phyloP scores from a whole-genome alignment of 1,140 invertebrate genomes.

The Coenobita brevimanus region DNA sequence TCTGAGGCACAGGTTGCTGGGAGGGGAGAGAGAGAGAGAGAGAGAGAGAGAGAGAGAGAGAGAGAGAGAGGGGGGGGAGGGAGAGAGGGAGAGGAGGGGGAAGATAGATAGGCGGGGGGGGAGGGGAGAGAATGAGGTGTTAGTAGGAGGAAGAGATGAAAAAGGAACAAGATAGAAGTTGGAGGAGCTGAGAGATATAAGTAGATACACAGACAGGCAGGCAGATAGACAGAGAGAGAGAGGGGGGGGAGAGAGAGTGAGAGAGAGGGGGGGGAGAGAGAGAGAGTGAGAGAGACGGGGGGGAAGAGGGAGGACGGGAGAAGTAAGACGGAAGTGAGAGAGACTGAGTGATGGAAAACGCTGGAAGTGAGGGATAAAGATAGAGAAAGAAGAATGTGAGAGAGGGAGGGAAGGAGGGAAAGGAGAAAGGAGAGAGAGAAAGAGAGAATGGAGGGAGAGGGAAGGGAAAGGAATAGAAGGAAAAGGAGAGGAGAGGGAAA shows the following conservation, averaged over 20 bases:
- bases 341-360: not conserved
- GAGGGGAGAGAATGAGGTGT: not conserved
- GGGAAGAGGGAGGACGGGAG: not conserved
- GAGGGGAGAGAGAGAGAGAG: not conserved
- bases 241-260: not conserved
- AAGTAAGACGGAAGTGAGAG: not conserved
- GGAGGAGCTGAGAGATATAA: not conserved
- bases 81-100: not conserved
- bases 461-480: not conserved
- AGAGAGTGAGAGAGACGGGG: not conserved
- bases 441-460: not conserved
- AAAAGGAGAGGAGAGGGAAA: too few relatives aligned
- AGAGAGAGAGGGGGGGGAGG: conserved; percentile 20
- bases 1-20: not conserved
- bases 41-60: conserved; percentile 46
- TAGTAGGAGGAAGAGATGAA: not conserved
- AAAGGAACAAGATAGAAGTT: too few relatives aligned
- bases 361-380: not conserved
- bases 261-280: not conserved
- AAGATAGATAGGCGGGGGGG: not conserved
- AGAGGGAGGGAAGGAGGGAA: not conserved
- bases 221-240: not conserved
- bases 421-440: not conserved
- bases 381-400: not conserved
- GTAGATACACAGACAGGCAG: not conserved